Conservation (phyloP, 2,888 invertebrate species). For the Conchocele bisecta region DNA sequence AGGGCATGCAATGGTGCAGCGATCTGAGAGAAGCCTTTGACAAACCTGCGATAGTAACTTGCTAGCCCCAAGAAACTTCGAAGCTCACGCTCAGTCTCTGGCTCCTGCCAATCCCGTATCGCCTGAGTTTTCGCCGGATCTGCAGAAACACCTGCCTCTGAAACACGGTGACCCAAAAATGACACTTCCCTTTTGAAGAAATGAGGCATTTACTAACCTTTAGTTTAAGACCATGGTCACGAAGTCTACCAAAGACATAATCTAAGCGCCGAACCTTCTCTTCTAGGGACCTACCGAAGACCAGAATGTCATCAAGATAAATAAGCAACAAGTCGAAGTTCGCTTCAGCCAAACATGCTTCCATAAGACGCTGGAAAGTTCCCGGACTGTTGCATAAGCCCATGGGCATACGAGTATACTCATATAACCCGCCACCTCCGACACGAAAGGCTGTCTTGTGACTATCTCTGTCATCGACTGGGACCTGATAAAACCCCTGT, state of each 20-base stretch:
- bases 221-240: not conserved
- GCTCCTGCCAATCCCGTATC: not conserved
- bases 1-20: constrained; percentile 35
- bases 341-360: constrained; percentile 48
- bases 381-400: constrained; percentile 52
- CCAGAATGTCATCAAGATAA: constrained; percentile 59
- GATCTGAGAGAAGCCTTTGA: constrained; percentile 34
- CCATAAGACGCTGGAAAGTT: constrained; percentile 57
- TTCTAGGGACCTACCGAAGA: constrained; percentile 20
- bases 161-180: not conserved
- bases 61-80: constrained; percentile 37
- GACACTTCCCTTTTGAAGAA: not conserved
- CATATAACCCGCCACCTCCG: constrained; percentile 21
- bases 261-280: not conserved
- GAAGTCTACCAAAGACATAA: not conserved
- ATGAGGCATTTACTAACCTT: too few species aligned
- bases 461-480: constrained; percentile 7
- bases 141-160: not conserved
- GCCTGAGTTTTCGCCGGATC: constrained; percentile 1
- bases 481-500: too few species aligned
- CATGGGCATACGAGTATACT: constrained; percentile 47
- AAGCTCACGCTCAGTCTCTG: constrained; percentile 25
- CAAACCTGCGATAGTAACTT: constrained; percentile 44
- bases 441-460: constrained; percentile 24
- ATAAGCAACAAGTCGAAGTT: constrained; percentile 46